Conservation (phyloP, 2,113 vertebrate genomes). For the Regulus satrapa region DNA sequence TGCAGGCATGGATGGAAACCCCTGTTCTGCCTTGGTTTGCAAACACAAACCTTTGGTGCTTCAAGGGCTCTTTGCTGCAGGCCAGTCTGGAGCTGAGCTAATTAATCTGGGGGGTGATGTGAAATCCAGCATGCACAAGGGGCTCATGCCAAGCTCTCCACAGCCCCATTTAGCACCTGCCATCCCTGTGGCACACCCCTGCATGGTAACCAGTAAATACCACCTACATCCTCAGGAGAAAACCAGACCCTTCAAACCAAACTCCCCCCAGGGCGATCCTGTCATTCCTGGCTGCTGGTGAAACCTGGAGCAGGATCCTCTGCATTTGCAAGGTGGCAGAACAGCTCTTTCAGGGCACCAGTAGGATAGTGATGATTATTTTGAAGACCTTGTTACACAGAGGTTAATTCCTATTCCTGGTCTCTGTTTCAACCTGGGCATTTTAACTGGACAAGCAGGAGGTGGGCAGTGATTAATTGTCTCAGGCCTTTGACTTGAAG, state of each 20-base stretch:
- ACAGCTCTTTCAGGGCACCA: background rate
- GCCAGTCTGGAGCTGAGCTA: background rate
- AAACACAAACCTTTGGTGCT: background rate
- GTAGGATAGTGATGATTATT: background rate
- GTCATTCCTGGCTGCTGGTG: rapidly evolving
- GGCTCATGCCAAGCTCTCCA: background rate
- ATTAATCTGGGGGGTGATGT: background rate
- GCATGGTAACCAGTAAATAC: background rate
- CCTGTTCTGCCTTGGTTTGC: background rate
- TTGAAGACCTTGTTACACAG: background rate
- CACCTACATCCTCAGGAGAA: background rate
- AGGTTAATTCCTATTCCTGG: background rate
- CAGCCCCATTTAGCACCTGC: background rate
- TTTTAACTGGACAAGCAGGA: background rate
- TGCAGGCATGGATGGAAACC: background rate
- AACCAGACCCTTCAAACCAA: no score
- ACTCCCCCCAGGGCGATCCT: rapidly evolving
- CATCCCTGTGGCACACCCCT: background rate
- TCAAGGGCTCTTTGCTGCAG: background rate
- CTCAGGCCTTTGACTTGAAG: background rate
- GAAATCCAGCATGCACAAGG: background rate
- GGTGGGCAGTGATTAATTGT: background rate
- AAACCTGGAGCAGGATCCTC: background rate
- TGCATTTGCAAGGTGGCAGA: background rate
- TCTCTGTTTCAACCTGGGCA: background rate